Percentiles rank a stretch among this genome's conserved stretches.
phyloP scores from a whole-genome alignment of 2,797 vertebrate genomes.

The Huso huso region DNA sequence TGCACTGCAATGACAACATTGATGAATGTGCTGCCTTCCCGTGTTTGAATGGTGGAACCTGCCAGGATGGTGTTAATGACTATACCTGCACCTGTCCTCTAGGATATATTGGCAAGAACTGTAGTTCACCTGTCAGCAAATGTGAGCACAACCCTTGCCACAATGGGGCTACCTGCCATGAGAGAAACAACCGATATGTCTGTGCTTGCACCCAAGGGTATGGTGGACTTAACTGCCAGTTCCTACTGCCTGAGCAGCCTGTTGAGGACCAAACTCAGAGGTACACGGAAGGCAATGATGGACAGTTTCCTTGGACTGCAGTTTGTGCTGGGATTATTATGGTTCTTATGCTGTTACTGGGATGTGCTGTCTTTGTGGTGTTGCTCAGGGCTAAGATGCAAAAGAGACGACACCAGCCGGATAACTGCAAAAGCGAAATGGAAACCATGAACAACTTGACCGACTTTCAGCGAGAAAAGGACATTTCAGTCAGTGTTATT shows the following conservation, averaged over 20 bases:
- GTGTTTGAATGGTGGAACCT: slow-evolving; percentile 84
- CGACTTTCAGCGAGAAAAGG: slow-evolving; percentile 87
- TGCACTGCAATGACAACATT: slow-evolving; percentile 75
- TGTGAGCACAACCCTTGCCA: slow-evolving; percentile 89
- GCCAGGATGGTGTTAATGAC: slow-evolving; percentile 73
- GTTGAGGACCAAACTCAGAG: slow-evolving; percentile 46
- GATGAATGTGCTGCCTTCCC: slow-evolving; percentile 76
- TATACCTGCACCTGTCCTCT: slow-evolving; percentile 87
- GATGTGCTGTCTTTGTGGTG: slow-evolving; percentile 76
- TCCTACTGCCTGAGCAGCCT: slow-evolving; percentile 75
- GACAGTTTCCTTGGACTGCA: slow-evolving; percentile 85
- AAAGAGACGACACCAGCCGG: slow-evolving; percentile 60
- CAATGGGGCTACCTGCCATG: slow-evolving; percentile 93
- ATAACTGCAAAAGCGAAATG: slow-evolving; percentile 68
- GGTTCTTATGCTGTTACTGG: slow-evolving; percentile 82
- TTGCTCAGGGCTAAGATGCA: slow-evolving; percentile 80
- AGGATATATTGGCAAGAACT: slow-evolving; percentile 88
- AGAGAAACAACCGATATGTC: slow-evolving; percentile 78
- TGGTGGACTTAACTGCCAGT: slow-evolving; percentile 91
- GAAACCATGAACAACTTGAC: slow-evolving; percentile 98
- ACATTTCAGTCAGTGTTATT: slow-evolving; percentile 73
- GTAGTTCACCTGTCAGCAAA: slow-evolving; percentile 76
- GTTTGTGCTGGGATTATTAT: slow-evolving; percentile 85
- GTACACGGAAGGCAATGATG: slow-evolving; percentile 54
- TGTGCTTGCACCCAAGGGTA: slow-evolving; percentile 87